Evolutionary conservation across 2,888 invertebrate species (phyloP).

Genomic region (Thereva nobilitata): DNA sequence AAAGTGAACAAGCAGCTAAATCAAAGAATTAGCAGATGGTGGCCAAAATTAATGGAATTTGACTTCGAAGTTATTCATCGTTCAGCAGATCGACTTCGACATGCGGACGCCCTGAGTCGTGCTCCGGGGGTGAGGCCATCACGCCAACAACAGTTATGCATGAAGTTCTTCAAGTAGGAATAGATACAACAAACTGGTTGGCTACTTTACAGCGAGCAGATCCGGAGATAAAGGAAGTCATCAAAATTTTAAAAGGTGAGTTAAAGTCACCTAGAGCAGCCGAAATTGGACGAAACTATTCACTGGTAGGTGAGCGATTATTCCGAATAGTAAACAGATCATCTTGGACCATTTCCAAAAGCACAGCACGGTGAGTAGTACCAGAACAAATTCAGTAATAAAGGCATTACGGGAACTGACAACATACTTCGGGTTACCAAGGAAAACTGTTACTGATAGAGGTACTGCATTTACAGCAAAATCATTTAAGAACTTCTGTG

Average conservation of each 20-base stretch:
- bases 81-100: constrained; percentile 3
- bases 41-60: constrained; percentile 39
- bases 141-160: not conserved
- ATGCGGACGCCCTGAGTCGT: not conserved
- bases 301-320: no score
- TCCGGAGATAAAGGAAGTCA: no score
- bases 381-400: not conserved
- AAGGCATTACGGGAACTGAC: not conserved
- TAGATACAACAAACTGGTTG: no score
- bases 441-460: not conserved
- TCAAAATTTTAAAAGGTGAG: no score
- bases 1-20: constrained; percentile 39
- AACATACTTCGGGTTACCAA: not conserved
- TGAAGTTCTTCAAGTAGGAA: no score
- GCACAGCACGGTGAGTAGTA: not conserved
- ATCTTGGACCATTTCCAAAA: constrained; percentile 7
- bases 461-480: constrained; percentile 7
- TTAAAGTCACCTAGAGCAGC: no score
- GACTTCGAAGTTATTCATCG: constrained; percentile 40
- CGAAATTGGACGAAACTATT: no score
- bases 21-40: constrained; percentile 40
- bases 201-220: no score
- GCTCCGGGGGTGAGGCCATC: not conserved
- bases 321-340: not conserved
- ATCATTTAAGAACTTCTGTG: not conserved